Evolutionary conservation across 2,113 vertebrate genomes (phyloP).

Genomic region (Nicator chloris): DNA sequence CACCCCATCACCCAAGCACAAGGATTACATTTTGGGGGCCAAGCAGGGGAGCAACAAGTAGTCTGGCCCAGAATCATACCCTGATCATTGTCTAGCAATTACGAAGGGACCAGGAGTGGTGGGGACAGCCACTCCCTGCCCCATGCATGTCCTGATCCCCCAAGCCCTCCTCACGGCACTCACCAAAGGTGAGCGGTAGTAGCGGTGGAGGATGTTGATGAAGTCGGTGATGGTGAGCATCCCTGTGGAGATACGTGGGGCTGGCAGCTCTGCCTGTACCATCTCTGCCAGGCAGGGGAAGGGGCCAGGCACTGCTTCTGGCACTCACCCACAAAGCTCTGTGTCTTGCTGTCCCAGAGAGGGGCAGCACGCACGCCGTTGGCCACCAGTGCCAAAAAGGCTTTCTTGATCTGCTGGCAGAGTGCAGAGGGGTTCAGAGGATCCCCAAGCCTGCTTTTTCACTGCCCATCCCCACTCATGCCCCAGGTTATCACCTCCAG

Average conservation of each 20-base stretch:
- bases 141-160: not conserved
- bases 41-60: not conserved
- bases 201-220: slow-evolving; percentile 95
- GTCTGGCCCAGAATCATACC: not conserved
- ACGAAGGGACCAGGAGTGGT: not conserved
- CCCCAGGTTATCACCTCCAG: slow-evolving; percentile 76
- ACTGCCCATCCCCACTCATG: accelerated
- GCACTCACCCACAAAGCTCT: slow-evolving; percentile 93
- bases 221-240: slow-evolving; percentile 99
- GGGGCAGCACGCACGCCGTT: slow-evolving; percentile 90
- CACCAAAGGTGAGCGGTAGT: slow-evolving; percentile 94
- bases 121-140: not conserved
- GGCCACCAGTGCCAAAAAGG: slow-evolving; percentile 89
- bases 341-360: slow-evolving; percentile 90
- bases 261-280: not conserved
- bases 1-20: not conserved
- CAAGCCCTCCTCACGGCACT: not conserved
- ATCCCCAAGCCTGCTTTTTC: accelerated
- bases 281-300: not conserved
- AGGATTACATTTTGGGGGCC: not conserved
- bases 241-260: slow-evolving; percentile 63
- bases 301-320: not conserved
- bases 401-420: slow-evolving; percentile 87
- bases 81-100: not conserved
- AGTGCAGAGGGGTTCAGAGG: not conserved